Base-by-base conservation (phyloP, 2,797 vertebrate genomes). In the Pteronotus mesoamericanus region DNA sequence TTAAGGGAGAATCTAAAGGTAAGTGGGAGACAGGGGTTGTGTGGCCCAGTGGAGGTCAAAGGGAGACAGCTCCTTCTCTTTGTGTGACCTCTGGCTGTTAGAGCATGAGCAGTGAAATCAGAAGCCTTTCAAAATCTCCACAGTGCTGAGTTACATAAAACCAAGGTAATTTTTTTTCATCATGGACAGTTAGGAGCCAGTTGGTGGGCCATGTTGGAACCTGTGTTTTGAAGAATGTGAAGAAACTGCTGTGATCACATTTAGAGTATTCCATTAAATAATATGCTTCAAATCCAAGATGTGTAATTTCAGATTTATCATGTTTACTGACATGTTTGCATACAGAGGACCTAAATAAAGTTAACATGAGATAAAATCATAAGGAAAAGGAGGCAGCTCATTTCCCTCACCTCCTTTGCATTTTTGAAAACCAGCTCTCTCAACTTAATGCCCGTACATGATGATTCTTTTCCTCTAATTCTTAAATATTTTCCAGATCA, bases 181-280 rank as follows among this genome's bases (percentile, higher is more conserved):
- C 79, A 34, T 87, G 68, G 72, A 69, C 87, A 75, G 75, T 97
- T 94, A 94, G 95, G 94, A 89, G 75, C 48, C 42, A 57, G 59
- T 79, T 53, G 64, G 89, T 57, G 34, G 48, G 37, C 21, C 22
- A 24, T 32, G 51, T 64, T 57, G 84, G 72, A 59, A 53, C 48
- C 61, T 86, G 9, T 44, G 74, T 94, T 94, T 92, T 85, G 66
- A 78, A 86, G 80, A 19, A 72, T n/a, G 15, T 87, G 55, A 96
- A 1, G 32, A 93, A 94, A 87, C 32, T 75, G 39, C 84, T 94
- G 66, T 71, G 85, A 26, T 59, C 69, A 83, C 77, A 59, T 87
- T 96, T 87, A 83, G 24, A 46, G 75, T 19, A 57, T 96, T 64
- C 72, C 26, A 22, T 18, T 68, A 15, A 53, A 59, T 61, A 78